These are phyloP conservation scores for Lepus timidus DNA, from an alignment of 2,113 vertebrate genomes.

Conservation along the genomic window DNA sequence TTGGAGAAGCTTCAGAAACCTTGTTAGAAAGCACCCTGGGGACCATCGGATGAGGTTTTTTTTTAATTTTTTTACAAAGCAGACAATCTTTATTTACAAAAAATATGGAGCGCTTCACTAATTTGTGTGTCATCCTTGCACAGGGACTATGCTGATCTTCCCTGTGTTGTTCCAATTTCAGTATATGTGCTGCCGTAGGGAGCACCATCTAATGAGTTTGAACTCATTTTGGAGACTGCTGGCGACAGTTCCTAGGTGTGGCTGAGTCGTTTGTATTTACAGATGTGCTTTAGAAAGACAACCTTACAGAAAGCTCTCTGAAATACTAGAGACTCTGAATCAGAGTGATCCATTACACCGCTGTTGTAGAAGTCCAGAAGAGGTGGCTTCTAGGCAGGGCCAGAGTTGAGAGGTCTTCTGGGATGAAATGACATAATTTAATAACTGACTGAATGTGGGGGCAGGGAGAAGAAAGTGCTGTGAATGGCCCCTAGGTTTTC, in stretches of 20 bases:
- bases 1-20: neutral
- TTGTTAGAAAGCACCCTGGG: neutral
- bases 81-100: too few relatives aligned
- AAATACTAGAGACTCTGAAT: neutral
- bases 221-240: neutral
- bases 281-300: neutral
- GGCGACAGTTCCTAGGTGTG: neutral
- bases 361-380: neutral
- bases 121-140: too few relatives aligned
- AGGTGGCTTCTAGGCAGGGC: neutral
- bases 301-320: neutral
- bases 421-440: neutral
- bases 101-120: too few relatives aligned
- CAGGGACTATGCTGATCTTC: too few relatives aligned
- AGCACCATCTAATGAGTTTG: neutral
- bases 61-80: too few relatives aligned
- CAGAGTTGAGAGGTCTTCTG: neutral
- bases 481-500: neutral
- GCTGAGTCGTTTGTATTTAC: neutral
- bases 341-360: neutral
- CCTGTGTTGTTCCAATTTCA: too few relatives aligned
- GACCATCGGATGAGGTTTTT: neutral
- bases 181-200: too few relatives aligned
- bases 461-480: neutral
- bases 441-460: neutral